phyloP scores from a whole-genome alignment of 2,113 vertebrate genomes.

The Laterallus jamaicensis region DNA sequence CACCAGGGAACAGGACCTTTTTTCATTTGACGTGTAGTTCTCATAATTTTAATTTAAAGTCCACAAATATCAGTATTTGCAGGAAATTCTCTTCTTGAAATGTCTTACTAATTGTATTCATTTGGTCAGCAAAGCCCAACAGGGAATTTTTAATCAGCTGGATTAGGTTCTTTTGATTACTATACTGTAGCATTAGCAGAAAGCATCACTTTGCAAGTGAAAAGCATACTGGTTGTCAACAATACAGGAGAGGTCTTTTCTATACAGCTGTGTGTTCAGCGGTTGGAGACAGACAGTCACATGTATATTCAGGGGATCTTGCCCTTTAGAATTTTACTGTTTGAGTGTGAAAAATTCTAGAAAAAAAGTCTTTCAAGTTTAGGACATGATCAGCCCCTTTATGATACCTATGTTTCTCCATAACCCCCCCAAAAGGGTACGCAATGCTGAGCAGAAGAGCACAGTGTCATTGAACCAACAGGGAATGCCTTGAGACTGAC shows the following conservation, averaged over 20 bases:
- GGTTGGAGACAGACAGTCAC: slow-evolving; percentile 3
- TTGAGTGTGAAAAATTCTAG: neutral
- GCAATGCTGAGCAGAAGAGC: neutral
- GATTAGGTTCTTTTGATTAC: slow-evolving; percentile 65
- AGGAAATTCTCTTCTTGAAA: slow-evolving; percentile 41
- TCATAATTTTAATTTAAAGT: slow-evolving; percentile 43
- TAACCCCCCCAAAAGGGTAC: fast-evolving
- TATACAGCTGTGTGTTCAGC: slow-evolving; percentile 24
- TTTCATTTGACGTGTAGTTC: neutral
- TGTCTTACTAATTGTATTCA: slow-evolving; percentile 47
- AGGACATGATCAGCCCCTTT: neutral
- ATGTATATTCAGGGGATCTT: neutral
- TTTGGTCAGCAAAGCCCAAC: slow-evolving; percentile 55
- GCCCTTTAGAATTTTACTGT: neutral
- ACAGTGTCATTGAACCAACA: neutral
- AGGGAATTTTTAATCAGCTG: neutral
- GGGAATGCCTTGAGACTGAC: neutral
- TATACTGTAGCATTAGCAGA: slow-evolving; percentile 16
- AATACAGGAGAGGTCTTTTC: neutral
- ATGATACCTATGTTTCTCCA: neutral
- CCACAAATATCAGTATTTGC: neutral
- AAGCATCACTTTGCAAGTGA: slow-evolving; percentile 27
- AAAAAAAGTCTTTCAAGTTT: neutral
- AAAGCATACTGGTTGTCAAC: slow-evolving; percentile 17
- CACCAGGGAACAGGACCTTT: neutral